Evolutionary conservation across 2,888 invertebrate species (phyloP).

Genomic region (Thereva nobilitata): DNA sequence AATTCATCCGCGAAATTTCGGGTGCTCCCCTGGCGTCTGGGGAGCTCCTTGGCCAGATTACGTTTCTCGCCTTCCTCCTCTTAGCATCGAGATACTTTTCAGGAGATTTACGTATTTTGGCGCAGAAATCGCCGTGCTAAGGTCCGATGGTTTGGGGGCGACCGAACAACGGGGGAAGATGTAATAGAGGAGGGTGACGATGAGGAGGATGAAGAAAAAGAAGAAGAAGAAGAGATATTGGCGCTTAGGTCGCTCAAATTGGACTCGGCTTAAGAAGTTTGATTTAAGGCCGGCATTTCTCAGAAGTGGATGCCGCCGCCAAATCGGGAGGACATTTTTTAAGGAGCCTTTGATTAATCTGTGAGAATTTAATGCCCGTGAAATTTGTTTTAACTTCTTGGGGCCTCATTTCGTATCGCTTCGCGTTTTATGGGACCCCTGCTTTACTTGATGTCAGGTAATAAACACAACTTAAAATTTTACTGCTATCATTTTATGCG

Average conservation of each 20-base stretch:
- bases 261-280: slow-evolving; percentile 25
- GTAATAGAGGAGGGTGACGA: background rate
- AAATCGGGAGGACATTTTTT: slow-evolving; percentile 14
- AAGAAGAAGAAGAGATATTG: slow-evolving; percentile 14
- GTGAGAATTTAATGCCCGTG: background rate
- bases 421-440: no score
- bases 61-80: slow-evolving; percentile 12
- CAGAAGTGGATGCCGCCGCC: slow-evolving; percentile 11
- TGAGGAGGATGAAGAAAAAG: background rate
- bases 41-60: slow-evolving; percentile 20
- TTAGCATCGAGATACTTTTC: slow-evolving; percentile 22
- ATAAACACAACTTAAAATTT: no score
- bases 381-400: no score
- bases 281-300: slow-evolving; percentile 25
- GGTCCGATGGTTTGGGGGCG: no score
- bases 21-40: slow-evolving; percentile 28
- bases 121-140: no score
- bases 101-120: slow-evolving; percentile 17
- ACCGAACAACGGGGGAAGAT: no score
- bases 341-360: slow-evolving; percentile 6
- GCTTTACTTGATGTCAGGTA: no score
- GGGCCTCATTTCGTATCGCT: no score
- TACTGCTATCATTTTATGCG: no score
- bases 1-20: slow-evolving; percentile 28
- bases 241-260: slow-evolving; percentile 18